These are phyloP conservation scores for Megathymus violae DNA, from an alignment of 1,140 invertebrate genomes.

Conservation along the genomic window DNA sequence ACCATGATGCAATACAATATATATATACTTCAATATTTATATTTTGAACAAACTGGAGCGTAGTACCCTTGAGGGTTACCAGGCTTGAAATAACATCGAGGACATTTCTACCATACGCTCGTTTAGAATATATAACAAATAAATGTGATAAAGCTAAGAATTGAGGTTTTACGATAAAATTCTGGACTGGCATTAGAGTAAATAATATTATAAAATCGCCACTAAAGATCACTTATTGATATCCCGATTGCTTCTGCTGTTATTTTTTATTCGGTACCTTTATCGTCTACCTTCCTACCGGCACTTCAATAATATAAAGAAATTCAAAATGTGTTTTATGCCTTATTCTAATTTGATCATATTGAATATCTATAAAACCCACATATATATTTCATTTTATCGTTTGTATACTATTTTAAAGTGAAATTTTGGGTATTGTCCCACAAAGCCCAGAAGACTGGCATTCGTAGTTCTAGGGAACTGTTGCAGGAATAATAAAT, in stretches of 20 bases:
- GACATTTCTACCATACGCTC: background rate
- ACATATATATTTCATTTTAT: background rate
- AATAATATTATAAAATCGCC: no score
- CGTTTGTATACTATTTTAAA: background rate
- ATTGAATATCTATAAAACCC: no score
- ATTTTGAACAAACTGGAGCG: slow-evolving; percentile 54
- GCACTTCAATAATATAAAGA: no score
- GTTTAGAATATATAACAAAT: background rate
- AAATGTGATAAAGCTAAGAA: no score
- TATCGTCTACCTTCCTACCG: no score
- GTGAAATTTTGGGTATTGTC: slow-evolving; percentile 4
- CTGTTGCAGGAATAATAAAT: slow-evolving; percentile 77
- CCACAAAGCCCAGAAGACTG: slow-evolving; percentile 10
- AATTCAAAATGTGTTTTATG: no score
- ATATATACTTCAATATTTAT: slow-evolving; percentile 42
- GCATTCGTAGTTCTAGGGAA: slow-evolving; percentile 50
- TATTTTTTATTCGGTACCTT: no score
- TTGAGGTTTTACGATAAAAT: no score
- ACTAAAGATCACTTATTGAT: no score
- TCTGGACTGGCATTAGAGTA: no score
- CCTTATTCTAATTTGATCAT: no score
- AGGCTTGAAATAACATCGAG: background rate
- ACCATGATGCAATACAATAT: slow-evolving; percentile 32
- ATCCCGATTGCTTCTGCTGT: no score
- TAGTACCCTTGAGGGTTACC: slow-evolving; percentile 18